Conservation (phyloP, 2,113 vertebrate genomes). For the Apaloderma vittatum region DNA sequence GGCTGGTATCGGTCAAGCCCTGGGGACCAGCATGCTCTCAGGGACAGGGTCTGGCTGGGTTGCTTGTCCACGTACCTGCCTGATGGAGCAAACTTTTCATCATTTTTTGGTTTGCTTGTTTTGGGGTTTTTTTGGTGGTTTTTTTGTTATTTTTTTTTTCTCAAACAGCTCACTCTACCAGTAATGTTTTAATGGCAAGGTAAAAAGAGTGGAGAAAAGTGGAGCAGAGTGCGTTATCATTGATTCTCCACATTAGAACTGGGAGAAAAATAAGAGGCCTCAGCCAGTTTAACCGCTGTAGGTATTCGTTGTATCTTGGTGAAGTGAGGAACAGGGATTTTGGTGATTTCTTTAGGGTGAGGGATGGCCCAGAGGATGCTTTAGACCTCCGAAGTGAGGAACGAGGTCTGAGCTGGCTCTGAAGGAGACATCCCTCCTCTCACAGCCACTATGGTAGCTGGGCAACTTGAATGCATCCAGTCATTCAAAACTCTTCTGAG, state of each 20-base stretch:
- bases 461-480: no score
- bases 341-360: not conserved
- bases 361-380: not conserved
- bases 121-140: no score
- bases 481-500: not conserved
- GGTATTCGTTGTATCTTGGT: not conserved
- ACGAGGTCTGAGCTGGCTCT: not conserved
- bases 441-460: accelerated
- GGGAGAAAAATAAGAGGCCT: not conserved
- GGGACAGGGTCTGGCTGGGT: accelerated
- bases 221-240: accelerated
- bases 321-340: not conserved
- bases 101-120: no score
- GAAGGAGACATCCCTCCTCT: not conserved
- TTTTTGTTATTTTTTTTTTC: no score
- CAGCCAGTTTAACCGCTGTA: not conserved
- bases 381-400: not conserved
- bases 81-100: not conserved
- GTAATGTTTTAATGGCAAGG: not conserved
- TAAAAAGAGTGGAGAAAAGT: not conserved
- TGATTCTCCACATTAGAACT: not conserved
- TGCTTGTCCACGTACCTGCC: accelerated
- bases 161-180: not conserved
- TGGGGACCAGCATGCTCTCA: not conserved
- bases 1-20: not conserved